A percentile compares a stretch with the other conserved stretches of the same genome.
These are phyloP conservation scores for Siniperca scherzeri DNA, from an alignment of 2,797 vertebrate species.

Conservation along the genomic window DNA sequence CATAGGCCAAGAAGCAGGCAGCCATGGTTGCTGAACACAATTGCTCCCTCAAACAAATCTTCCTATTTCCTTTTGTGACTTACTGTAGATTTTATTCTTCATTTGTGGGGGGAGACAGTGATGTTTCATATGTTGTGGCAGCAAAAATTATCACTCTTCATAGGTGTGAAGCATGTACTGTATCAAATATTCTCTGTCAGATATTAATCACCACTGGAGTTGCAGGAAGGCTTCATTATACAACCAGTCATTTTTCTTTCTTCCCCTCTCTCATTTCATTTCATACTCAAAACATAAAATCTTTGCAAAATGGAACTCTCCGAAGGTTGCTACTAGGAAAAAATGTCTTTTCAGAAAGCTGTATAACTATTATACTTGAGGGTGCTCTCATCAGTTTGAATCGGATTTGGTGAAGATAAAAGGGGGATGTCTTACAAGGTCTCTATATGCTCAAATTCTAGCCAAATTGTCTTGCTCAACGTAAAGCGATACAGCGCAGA, in stretches of 20 bases:
- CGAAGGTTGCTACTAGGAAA: constrained; percentile 33
- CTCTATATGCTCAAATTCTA: constrained; percentile 55
- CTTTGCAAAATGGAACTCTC: constrained; percentile 42
- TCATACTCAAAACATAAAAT: constrained; percentile 42
- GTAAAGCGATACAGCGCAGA: constrained; percentile 50
- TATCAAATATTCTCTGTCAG: constrained; percentile 56
- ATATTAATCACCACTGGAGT: constrained; percentile 58
- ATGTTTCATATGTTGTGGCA: constrained; percentile 42
- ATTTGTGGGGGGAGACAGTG: constrained; percentile 26
- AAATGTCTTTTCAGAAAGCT: constrained; percentile 32
- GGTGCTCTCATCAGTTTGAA: constrained; percentile 57
- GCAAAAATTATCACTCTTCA: constrained; percentile 44
- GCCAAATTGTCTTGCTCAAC: constrained; percentile 70
- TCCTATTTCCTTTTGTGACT: constrained; percentile 48
- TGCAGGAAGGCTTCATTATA: constrained; percentile 56
- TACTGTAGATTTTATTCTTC: constrained; percentile 49
- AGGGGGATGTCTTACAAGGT: constrained; percentile 35
- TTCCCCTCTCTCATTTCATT: constrained; percentile 34
- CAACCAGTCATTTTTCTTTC: constrained; percentile 37
- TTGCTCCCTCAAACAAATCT: constrained; percentile 69
- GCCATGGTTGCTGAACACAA: constrained; percentile 63
- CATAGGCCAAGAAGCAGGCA: constrained; percentile 68
- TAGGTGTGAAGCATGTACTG: constrained; percentile 33
- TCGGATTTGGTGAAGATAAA: constrained; percentile 67
- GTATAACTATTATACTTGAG: constrained; percentile 22